These are phyloP conservation scores for Apis dorsata DNA, from an alignment of 1,140 invertebrate species.

Conservation along the genomic window DNA sequence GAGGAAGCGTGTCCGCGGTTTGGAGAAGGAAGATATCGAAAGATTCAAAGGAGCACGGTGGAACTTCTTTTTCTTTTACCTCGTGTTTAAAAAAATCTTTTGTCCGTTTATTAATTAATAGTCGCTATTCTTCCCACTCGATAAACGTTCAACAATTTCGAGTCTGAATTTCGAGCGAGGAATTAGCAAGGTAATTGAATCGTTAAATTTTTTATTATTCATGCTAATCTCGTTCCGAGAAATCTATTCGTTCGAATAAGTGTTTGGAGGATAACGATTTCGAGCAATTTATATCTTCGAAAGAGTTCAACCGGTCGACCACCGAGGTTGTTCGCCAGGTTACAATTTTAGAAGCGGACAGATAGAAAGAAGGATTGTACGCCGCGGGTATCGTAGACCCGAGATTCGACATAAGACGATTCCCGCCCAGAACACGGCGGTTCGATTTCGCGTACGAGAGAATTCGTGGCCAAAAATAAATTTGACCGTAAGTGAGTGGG, in stretches of 20 bases:
- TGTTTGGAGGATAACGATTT: background rate
- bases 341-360: slow-evolving; percentile 14
- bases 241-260: background rate
- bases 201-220: background rate
- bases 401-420: background rate
- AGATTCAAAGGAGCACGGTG: background rate
- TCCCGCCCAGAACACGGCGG: background rate
- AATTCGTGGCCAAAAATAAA: slow-evolving; percentile 36
- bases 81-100: background rate
- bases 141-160: background rate
- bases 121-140: background rate
- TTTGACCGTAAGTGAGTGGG: slow-evolving; percentile 10
- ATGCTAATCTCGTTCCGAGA: background rate
- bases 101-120: slow-evolving; percentile 1
- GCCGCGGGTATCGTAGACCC: background rate
- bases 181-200: background rate
- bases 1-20: background rate
- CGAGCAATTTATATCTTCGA: background rate
- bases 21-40: background rate
- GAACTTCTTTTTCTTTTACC: background rate
- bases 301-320: background rate
- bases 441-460: slow-evolving; percentile 25
- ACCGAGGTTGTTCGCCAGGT: slow-evolving; percentile 3
- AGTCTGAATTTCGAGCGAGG: too few species aligned
- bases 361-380: background rate